Percentiles rank a stretch among this genome's conserved stretches.
phyloP scores from a whole-genome alignment of 2,888 invertebrate genomes.

The Eumacrocentrus americanus region DNA sequence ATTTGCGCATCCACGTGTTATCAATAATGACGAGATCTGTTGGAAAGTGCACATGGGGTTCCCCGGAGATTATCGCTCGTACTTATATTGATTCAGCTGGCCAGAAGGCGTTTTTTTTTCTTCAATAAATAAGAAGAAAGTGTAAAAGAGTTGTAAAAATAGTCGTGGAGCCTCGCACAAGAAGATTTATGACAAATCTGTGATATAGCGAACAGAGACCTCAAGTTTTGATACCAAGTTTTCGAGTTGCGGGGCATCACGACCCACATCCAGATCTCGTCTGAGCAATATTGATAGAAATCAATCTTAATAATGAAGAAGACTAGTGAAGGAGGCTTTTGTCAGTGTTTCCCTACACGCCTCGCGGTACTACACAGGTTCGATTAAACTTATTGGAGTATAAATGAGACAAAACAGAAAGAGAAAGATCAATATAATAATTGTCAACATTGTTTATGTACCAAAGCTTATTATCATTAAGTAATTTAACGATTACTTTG shows the following conservation, averaged over 20 bases:
- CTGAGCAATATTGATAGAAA: not conserved
- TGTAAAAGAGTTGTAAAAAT: not conserved
- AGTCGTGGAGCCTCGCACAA: conserved; percentile 25
- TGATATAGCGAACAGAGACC: conserved; percentile 56
- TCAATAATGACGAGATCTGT: not conserved
- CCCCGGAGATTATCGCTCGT: not conserved
- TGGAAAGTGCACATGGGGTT: not conserved
- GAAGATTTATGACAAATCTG: conserved; percentile 50
- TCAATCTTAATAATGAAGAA: not conserved
- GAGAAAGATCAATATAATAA: conserved; percentile 20
- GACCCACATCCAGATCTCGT: conserved; percentile 13
- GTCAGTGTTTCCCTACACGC: conserved; percentile 13
- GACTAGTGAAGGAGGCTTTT: conserved; percentile 4
- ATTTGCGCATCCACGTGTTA: conserved; percentile 2
- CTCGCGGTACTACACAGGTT: conserved; percentile 14
- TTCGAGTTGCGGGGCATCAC: conserved; percentile 33
- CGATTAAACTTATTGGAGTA: conserved; percentile 1
- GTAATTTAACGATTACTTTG: conserved; percentile 59
- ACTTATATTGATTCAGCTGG: conserved; percentile 6
- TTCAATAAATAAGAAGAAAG: not conserved
- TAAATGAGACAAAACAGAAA: too few species aligned
- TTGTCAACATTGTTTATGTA: conserved; percentile 59
- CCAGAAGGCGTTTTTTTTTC: not conserved
- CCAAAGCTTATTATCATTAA: conserved; percentile 61
- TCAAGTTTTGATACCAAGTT: conserved; percentile 49